Evolutionary conservation across 1,140 invertebrate species (phyloP).

Genomic region (Argopecten irradians): DNA sequence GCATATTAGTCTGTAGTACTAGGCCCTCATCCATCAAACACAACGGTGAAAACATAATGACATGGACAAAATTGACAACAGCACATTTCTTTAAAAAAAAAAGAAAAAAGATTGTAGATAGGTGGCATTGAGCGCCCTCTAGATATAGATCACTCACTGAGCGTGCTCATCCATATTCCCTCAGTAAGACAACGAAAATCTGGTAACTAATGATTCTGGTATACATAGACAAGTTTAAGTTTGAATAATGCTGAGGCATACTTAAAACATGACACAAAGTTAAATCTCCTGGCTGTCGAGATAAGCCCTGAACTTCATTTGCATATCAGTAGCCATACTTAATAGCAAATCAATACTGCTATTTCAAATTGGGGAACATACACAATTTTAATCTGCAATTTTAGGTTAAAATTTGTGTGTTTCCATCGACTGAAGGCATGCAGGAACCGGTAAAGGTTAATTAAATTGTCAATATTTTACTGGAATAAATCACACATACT

Average conservation of each 20-base stretch:
- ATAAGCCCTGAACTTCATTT: not conserved
- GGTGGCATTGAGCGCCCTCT: not conserved
- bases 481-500: not conserved
- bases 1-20: not conserved
- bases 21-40: not conserved
- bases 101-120: not conserved
- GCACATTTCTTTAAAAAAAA: too few species aligned
- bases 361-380: constrained; percentile 17
- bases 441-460: not conserved
- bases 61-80: not conserved
- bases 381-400: constrained; percentile 9
- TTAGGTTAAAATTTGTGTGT: not conserved
- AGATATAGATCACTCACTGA: not conserved
- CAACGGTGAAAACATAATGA: not conserved
- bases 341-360: not conserved
- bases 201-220: not conserved
- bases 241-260: not conserved
- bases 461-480: not conserved
- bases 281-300: not conserved
- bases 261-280: not conserved
- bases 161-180: constrained; percentile 13
- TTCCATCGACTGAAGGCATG: not conserved
- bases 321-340: constrained; percentile 5
- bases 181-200: not conserved
- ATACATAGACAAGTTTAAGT: not conserved